Base-by-base conservation (phyloP, 2,113 vertebrate genomes). In the Semnopithecus entellus region DNA sequence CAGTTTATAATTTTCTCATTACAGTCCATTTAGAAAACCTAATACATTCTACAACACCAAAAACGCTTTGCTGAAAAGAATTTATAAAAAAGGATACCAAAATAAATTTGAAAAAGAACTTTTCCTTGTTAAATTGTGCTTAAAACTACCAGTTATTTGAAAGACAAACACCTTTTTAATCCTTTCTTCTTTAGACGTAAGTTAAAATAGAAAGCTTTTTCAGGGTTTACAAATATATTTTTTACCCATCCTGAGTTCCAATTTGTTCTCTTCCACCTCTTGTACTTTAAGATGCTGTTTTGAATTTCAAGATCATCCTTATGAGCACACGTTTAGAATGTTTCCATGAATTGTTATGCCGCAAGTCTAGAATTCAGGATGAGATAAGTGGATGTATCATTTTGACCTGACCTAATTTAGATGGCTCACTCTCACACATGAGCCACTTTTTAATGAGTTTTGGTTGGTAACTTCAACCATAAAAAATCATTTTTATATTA, bases 401-500 rank as follows among this genome's bases (percentile, higher is more conserved):
- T 97, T 92, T 96, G 70, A 88, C 40, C 72, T 68, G 70, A 76
- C 79, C 30, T 57, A 93, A 90, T 93, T 40, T 90, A 32, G 11
- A n/a, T 85, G 94, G 55, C 30, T 98, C 1, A 4, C 10, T 96
- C 48, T 91, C 59, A 96, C 64, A 90, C 7, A 86, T 75, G 6
- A 97, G 23, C 52, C 70, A 55, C 86, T 94, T 94, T 97, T 96
- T 92, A 97, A 86, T 93, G 96, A 89, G 14, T 73, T 97, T 97
- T 92, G 66, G 16, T 17, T 93, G 84, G 27, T 80, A 95, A 96
- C 86, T 45, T 5, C 2, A 80, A 94, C 35, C 48, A 92, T 43
- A 76, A 79, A 98, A 94, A 2, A 66, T 55, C 68, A 0, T 81
- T 85, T 96, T 78, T 91, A 17, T 88, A 30, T 70, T 72, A 84